Base-by-base conservation (phyloP, 92 coral and sea anemone species). In the Heliopora coerulea region DNA sequence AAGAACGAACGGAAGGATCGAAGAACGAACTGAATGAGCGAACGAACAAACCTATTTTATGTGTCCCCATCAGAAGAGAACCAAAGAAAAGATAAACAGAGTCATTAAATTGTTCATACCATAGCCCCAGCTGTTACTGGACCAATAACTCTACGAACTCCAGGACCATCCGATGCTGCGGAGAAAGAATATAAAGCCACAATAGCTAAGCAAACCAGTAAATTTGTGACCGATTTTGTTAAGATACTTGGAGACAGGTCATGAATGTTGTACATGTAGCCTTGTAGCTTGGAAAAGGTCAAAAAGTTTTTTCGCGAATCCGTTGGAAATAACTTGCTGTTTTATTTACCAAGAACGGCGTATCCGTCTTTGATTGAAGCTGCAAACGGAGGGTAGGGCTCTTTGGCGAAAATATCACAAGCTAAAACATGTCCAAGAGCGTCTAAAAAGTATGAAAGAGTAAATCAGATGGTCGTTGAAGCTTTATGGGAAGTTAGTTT, bases 281-380 rank as follows among this genome's bases (percentile, higher is more conserved):
- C n/a, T n/a, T n/a, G n/a, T n/a, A n/a, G n/a, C n/a, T n/a, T n/a
- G n/a, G n/a, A n/a, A n/a, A n/a, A n/a, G n/a, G n/a, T n/a, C n/a
- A n/a, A n/a, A n/a, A n/a, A n/a, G n/a, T n/a, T n/a, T n/a, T n/a
- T n/a, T n/a, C n/a, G n/a, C n/a, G n/a, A n/a, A n/a, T n/a, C n/a
- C n/a, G n/a, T n/a, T n/a, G n/a, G n/a, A n/a, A n/a, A n/a, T n/a
- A n/a, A n/a, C n/a, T n/a, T n/a, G n/a, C n/a, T n/a, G n/a, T n/a
- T n/a, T 14, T 15, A 49, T n/a, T 8, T 83, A 84, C 91, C 91
- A 54, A 81, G 28, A 17, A 91, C 97, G 39, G 97, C 97, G 77
- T 92, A 92, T 13, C 97, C 97, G 81, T 92, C 97, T 75, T 92
- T 92, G 80, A 92, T 73, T 26, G 97, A 92, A 17, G 97, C 96